These are phyloP conservation scores for Mythimna loreyi DNA, from an alignment of 2,888 invertebrate species.

Conservation along the genomic window DNA sequence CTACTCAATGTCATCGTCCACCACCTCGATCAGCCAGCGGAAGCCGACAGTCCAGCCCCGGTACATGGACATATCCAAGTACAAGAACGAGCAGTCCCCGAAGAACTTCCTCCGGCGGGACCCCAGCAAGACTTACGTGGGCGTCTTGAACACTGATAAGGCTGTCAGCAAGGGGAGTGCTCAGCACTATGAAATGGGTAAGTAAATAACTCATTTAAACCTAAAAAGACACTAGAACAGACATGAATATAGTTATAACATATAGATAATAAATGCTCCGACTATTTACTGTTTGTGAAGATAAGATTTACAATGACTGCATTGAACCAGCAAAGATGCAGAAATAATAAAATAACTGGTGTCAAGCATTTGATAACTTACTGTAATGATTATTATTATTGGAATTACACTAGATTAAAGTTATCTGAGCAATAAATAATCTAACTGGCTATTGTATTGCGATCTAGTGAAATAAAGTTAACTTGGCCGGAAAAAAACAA, in stretches of 20 bases:
- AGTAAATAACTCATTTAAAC: conserved; percentile 43
- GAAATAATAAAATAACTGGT: too few relatives aligned
- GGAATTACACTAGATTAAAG: neutral
- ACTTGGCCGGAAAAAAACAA: too few relatives aligned
- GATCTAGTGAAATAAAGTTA: too few relatives aligned
- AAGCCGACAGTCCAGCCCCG: conserved; percentile 82
- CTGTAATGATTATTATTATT: neutral
- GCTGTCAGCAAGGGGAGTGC: conserved; percentile 80
- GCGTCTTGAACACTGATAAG: conserved; percentile 72
- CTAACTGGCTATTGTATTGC: too few relatives aligned
- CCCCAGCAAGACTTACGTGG: conserved; percentile 89
- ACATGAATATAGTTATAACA: too few relatives aligned
- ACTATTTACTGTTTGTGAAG: too few relatives aligned
- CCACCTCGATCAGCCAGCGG: conserved; percentile 81
- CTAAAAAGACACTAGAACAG: too few relatives aligned
- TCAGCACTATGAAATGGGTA: conserved; percentile 87
- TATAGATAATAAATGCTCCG: too few relatives aligned
- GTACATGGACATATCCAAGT: conserved; percentile 92
- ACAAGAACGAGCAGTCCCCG: conserved; percentile 88
- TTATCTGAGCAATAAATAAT: neutral
- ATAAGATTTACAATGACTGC: too few relatives aligned
- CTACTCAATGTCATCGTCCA: conserved; percentile 88
- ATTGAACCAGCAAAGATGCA: too few relatives aligned
- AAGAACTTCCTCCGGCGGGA: conserved; percentile 89
- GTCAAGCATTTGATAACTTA: conserved; percentile 18